These are phyloP conservation scores for Dasypus novemcinctus DNA, from an alignment of 2,113 vertebrate genomes.

Conservation along the genomic window DNA sequence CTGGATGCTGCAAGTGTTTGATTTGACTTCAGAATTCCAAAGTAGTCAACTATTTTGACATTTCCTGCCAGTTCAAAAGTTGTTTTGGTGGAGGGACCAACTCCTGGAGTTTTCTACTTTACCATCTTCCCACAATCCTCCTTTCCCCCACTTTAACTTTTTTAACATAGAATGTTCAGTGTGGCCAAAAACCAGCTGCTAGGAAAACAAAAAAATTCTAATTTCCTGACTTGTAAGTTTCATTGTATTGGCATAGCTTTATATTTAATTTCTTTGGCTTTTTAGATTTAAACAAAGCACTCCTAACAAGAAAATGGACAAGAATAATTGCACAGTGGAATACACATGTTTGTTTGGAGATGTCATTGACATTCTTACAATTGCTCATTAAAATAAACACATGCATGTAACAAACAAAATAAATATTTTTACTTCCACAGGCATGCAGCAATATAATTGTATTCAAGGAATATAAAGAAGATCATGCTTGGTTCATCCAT, in stretches of 20 bases:
- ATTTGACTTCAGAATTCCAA: too few species aligned
- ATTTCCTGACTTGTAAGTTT: conserved; percentile 44
- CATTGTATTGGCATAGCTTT: not conserved
- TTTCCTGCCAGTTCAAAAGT: too few species aligned
- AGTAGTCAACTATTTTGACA: too few species aligned
- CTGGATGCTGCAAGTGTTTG: too few species aligned
- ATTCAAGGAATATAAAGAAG: not conserved
- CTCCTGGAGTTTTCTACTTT: too few species aligned
- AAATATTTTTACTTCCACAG: conserved; percentile 25
- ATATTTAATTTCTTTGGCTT: conserved; percentile 59
- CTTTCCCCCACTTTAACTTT: not conserved
- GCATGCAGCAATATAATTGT: not conserved
- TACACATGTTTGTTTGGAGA: not conserved
- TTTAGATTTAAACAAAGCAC: conserved; percentile 26
- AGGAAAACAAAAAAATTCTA: not conserved
- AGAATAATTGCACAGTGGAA: not conserved
- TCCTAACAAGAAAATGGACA: conserved; percentile 1
- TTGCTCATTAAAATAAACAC: not conserved
- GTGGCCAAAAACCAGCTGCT: not conserved
- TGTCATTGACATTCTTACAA: not conserved
- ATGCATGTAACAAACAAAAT: not conserved
- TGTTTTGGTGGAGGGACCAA: too few species aligned
- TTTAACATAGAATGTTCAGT: not conserved
- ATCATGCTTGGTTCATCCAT: not conserved
- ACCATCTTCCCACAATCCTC: too few species aligned